These are phyloP conservation scores for Laspeyria flexula DNA, from an alignment of 2,888 invertebrate genomes.

Conservation along the genomic window DNA sequence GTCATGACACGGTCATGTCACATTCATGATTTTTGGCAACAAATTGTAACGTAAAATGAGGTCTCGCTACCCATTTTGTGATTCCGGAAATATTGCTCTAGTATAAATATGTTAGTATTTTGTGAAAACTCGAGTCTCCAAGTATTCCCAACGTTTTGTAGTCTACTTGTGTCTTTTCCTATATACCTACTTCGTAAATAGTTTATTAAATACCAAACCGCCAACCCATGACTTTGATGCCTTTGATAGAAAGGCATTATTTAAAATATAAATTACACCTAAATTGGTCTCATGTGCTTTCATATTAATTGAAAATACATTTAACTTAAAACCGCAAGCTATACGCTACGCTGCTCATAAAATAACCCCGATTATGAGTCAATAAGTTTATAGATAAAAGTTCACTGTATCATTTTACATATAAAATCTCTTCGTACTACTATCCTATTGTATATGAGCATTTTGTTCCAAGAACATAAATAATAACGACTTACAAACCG, in stretches of 20 bases:
- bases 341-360: too few species aligned
- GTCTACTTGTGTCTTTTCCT: background rate
- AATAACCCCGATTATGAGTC: too few species aligned
- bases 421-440: too few species aligned
- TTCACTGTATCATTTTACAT: too few species aligned
- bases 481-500: constrained; percentile 1
- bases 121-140: background rate
- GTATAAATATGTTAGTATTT: constrained; percentile 3
- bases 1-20: constrained; percentile 15
- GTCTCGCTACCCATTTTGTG: constrained; percentile 4
- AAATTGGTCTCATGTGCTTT: too few species aligned
- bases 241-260: too few species aligned
- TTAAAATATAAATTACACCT: too few species aligned
- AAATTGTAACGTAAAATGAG: constrained; percentile 8
- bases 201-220: background rate
- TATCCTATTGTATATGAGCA: background rate
- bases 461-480: constrained; percentile 4
- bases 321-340: too few species aligned
- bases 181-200: background rate
- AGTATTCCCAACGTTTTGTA: constrained; percentile 1
- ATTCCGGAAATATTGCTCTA: constrained; percentile 6
- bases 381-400: too few species aligned
- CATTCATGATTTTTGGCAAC: constrained; percentile 16
- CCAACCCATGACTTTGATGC: too few species aligned
- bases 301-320: too few species aligned